Percentiles rank a stretch among this genome's conserved stretches.
Conservation (phyloP, 1,140 invertebrate genomes). For the Whitmania pigra region DNA sequence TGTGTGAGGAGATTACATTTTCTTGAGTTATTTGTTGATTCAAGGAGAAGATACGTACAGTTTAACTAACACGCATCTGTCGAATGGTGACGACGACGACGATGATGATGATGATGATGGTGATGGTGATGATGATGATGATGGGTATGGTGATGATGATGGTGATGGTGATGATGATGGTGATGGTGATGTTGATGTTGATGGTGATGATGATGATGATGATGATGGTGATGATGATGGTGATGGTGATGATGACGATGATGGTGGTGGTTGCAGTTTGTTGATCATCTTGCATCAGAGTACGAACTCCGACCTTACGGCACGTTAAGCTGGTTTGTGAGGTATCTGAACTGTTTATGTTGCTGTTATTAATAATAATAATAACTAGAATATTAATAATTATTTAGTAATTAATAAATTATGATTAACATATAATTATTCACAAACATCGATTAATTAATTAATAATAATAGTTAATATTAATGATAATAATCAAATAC, state of each 20-base stretch:
- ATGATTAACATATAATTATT: no score
- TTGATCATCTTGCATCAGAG: background rate
- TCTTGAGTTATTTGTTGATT: no score
- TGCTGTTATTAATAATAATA: no score
- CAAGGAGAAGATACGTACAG: background rate
- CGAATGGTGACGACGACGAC: background rate
- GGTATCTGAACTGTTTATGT: no score
- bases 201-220: slow-evolving; percentile 2
- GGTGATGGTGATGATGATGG: slow-evolving; percentile 3
- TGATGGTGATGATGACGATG: background rate
- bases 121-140: background rate
- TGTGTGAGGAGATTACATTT: no score
- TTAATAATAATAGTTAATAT: no score
- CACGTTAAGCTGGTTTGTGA: no score
- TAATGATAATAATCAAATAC: no score
- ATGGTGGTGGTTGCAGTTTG: background rate
- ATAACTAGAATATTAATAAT: no score
- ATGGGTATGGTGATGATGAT: background rate
- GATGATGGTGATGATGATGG: background rate
- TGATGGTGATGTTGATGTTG: background rate
- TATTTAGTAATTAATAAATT: no score
- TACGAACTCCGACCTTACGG: no score
- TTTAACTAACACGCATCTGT: background rate
- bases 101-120: slow-evolving; percentile 6
- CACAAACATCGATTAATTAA: no score